Evolutionary conservation across 2,797 vertebrate species (phyloP).

Genomic region (Xyrichtys novacula): DNA sequence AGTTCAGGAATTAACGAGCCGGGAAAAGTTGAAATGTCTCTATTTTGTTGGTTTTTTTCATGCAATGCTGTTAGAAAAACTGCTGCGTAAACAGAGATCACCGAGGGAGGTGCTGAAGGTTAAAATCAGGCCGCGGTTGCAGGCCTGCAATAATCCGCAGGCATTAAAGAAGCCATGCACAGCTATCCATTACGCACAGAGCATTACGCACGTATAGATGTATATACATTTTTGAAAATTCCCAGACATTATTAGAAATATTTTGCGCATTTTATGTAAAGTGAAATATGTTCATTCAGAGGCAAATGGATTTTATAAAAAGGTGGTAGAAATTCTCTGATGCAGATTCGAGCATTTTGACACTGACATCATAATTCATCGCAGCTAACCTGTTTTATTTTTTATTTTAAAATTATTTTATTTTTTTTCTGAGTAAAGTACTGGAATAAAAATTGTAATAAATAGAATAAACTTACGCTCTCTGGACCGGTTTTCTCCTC

Average conservation of each 20-base stretch:
- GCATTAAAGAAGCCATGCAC: conserved; percentile 20
- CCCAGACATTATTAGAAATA: no score
- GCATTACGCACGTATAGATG: background rate
- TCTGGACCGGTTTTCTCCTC: conserved; percentile 85
- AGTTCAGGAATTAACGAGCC: fast-evolving
- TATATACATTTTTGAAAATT: background rate
- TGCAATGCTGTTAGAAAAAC: background rate
- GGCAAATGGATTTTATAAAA: no score
- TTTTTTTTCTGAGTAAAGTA: no score
- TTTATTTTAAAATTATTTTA: no score
- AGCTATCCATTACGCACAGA: background rate
- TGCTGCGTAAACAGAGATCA: background rate
- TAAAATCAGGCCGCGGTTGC: conserved; percentile 36
- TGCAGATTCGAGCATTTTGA: background rate
- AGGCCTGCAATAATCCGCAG: conserved; percentile 65
- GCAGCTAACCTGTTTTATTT: no score
- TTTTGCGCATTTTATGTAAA: no score
- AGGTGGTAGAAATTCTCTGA: no score
- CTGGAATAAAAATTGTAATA: background rate
- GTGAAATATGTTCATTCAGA: no score
- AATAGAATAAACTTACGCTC: conserved; percentile 75
- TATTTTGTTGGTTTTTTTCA: background rate
- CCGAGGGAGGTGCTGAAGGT: conserved; percentile 17
- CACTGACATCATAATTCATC: background rate
- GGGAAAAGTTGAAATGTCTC: background rate